These are phyloP conservation scores for Pycnomerus fuliginosus DNA, from an alignment of 2,888 invertebrate genomes.

Conservation along the genomic window DNA sequence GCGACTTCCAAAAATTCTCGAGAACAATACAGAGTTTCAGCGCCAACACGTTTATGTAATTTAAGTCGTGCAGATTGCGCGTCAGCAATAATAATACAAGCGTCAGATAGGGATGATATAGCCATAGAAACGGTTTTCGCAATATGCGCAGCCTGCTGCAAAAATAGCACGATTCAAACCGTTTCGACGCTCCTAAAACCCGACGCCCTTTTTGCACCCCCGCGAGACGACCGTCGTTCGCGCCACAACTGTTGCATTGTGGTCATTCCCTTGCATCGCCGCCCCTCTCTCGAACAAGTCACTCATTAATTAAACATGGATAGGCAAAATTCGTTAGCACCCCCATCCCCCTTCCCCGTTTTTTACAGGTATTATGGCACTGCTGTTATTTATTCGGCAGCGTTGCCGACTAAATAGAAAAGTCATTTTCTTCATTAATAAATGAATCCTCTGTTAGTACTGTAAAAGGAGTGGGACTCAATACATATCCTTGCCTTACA, in stretches of 20 bases:
- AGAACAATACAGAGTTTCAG: constrained; percentile 35
- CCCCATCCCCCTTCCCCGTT: too few relatives aligned
- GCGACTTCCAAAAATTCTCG: constrained; percentile 27
- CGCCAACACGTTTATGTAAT: constrained; percentile 43
- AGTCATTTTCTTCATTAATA: too few relatives aligned
- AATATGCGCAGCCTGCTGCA: constrained; percentile 45
- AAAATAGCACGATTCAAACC: constrained; percentile 43
- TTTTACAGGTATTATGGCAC: too few relatives aligned
- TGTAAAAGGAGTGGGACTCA: too few relatives aligned
- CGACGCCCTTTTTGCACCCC: constrained; percentile 34
- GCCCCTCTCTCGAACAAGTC: constrained; percentile 29
- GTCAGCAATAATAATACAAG: constrained; percentile 45
- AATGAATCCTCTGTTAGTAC: too few relatives aligned
- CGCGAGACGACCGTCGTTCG: constrained; percentile 12
- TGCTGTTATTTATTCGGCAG: too few relatives aligned
- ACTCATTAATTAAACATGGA: constrained; percentile 25
- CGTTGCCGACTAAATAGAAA: too few relatives aligned
- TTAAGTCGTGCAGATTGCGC: constrained; percentile 45
- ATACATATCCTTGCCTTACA: too few relatives aligned
- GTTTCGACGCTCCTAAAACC: constrained; percentile 41
- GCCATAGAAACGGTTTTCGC: constrained; percentile 43
- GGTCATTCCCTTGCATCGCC: constrained; percentile 38
- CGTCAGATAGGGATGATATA: constrained; percentile 47
- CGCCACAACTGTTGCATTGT: constrained; percentile 44
- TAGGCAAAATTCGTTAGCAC: constrained; percentile 14